phyloP scores from a whole-genome alignment of 2,888 invertebrate species.

The Steromphala cineraria region DNA sequence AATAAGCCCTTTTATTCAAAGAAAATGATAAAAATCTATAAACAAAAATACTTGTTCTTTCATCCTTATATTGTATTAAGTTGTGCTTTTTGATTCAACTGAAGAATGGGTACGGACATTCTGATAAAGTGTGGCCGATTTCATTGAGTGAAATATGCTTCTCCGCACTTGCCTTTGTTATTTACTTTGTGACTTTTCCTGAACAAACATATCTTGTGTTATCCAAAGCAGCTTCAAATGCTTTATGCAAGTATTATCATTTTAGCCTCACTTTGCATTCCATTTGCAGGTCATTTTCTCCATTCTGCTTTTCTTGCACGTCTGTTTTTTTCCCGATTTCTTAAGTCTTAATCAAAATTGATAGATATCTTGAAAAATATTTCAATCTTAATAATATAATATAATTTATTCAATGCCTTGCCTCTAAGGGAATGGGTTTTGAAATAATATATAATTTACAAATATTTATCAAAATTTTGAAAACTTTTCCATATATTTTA shows the following conservation, averaged over 20 bases:
- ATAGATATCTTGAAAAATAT: not conserved
- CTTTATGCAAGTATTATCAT: not conserved
- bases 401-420: no score
- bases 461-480: not conserved
- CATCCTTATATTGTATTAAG: no score
- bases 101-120: no score
- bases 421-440: no score
- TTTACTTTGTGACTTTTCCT: not conserved
- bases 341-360: not conserved
- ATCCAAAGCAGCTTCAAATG: not conserved
- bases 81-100: no score
- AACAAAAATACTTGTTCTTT: no score
- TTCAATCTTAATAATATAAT: not conserved
- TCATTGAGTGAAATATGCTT: no score
- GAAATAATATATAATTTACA: not conserved
- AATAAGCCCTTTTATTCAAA: no score
- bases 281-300: not conserved
- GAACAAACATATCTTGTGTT: not conserved
- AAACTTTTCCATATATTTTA: not conserved
- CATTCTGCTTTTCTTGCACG: not conserved
- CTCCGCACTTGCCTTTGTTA: not conserved
- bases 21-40: no score
- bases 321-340: not conserved
- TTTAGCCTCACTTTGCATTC: not conserved
- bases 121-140: no score